Base-by-base conservation (phyloP, 1,140 invertebrate species). In the Galendromus occidentalis region DNA sequence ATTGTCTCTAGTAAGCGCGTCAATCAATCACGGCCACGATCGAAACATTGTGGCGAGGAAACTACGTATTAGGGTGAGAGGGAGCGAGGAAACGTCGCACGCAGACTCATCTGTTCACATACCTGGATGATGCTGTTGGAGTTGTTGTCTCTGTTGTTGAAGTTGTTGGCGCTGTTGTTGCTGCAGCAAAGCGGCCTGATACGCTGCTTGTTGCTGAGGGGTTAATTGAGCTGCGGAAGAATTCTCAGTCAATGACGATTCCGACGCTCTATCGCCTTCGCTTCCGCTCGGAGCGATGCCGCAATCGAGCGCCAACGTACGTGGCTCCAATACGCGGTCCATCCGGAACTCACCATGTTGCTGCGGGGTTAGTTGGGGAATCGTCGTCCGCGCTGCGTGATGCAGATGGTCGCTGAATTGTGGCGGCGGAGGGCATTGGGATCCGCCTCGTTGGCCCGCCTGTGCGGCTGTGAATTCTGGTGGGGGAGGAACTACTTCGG, bases 401-500 rank as follows among this genome's bases (percentile, higher is more conserved):
- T 59, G 51, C 25, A 59, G 51, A 22, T 59, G 51, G 22, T 59
- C 51, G 25, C 51, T 59, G 51, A 59, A 59, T 22, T 59, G 51
- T 9, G 51, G 20, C 14, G 51, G 51, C 25, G 51, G 51, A 17
- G 51, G 51, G 22, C 51, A 59, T 22, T 25, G 25, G 4, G 25
- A 25, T 29, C 51, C 25, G 51, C 51, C 51, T 25, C 17, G 25
- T 59, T 14, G 25, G 14, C 51, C 51, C 2, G 33, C 44, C 18
- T 14, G 44, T 7, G 68, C 47, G 44, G 65, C 67, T 41, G 67
- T 69, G 47, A 72, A 72, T 66, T 72, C 70, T 0, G 71, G 71
- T 25, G 71, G 71, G 28, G 71, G 71, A 63, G 70, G 69, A 67
- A 72, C 68, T 44, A 72, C 42, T 65, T 72, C 71, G 17, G 68